Evolutionary conservation across 2,888 invertebrate genomes (phyloP), one percentile per base, ranked within the genome.

Genomic region (Microdon myrmicae): DNA sequence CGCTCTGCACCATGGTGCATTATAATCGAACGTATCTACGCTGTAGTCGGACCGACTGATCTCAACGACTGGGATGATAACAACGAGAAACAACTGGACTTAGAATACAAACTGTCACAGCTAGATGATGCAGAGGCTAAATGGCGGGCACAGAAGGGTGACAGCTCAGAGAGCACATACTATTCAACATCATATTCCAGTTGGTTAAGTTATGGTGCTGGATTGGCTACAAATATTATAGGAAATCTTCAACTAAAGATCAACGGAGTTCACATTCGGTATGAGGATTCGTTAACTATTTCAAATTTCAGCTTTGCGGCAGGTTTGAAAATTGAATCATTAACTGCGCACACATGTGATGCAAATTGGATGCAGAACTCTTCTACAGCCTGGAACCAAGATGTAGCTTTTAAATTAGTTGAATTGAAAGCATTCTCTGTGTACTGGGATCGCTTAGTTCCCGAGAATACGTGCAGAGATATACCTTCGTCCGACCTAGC

Each of bases 1-100:
- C 84, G 93, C 68, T 94, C 94, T 38, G 95, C 96, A 39, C 96
- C 98, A 67, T 98, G 98, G 96, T 89, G 95, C 39, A 93, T 99
- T 69, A 87, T 88, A 28, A 92, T 98, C 70, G 96, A 97, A 75
- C 92, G 93, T 72, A 82, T 99, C 2, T 95, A 94, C 77, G 83
- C 97, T 29, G 92, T 97, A 3, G 90, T 92, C 9, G 91, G 92
- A 35, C 96, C 96, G 9, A 85, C 94, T 70, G 86, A 89, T 74
- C 83, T 93, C 69, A 86, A 89, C 72, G 90, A 94, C 89, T 96
- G 94, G 88, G 92, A 97, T 82, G 88, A 88, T 70, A 88, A 88
- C 58, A 86, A 86, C 51, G 95, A 96, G 78, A 92, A 92, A 73
- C 83, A 87, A 49, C 85, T 88, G 23, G 87, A 90, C 68, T 88